Conservation (phyloP, 2,113 vertebrate genomes). For the Cebus imitator region DNA sequence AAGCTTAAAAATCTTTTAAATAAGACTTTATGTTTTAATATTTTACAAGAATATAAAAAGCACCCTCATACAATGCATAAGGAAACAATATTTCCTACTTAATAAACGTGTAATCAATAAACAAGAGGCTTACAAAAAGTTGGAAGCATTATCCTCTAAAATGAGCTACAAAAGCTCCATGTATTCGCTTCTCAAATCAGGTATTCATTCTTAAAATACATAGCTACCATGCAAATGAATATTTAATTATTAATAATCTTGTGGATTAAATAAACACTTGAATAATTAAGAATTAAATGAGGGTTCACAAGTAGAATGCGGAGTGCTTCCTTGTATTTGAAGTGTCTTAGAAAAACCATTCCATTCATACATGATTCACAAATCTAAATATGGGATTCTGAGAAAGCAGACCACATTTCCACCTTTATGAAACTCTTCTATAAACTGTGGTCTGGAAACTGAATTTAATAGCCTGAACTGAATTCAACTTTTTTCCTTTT, state of each 20-base stretch:
- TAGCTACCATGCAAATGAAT: neutral
- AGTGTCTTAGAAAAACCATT: neutral
- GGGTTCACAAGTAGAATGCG: neutral
- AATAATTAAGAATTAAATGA: slow-evolving; percentile 3
- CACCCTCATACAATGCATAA: neutral
- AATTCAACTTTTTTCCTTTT: neutral
- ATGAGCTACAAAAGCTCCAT: neutral
- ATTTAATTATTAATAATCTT: neutral
- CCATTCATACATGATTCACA: neutral
- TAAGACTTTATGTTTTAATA: neutral
- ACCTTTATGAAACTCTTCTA: neutral
- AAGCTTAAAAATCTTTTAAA: slow-evolving; percentile 19
- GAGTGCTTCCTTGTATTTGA: neutral
- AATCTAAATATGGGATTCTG: neutral
- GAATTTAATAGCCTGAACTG: neutral
- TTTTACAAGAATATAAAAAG: neutral
- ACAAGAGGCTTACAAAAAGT: neutral
- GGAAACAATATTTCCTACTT: neutral
- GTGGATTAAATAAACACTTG: neutral
- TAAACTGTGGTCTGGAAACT: neutral
- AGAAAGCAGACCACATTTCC: neutral
- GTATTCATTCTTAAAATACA: no score
- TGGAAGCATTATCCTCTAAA: neutral
- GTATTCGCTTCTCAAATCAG: neutral
- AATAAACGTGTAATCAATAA: neutral